phyloP scores from a whole-genome alignment of 1,140 invertebrate species.

The Papilio glaucus region DNA sequence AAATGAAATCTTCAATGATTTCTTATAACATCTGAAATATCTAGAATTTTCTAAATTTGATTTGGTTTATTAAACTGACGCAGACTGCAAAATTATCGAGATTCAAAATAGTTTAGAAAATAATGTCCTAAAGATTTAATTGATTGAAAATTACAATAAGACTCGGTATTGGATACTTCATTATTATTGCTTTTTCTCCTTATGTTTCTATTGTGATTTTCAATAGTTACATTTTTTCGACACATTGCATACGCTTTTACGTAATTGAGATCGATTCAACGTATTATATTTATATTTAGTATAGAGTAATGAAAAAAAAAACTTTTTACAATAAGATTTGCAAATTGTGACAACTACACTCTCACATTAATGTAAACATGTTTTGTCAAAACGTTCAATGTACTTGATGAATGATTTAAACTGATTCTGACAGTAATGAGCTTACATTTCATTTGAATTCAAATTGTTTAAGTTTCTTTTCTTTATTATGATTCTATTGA shows the following conservation, averaged over 20 bases:
- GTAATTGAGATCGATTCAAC: conserved; percentile 75
- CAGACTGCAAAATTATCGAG: conserved; percentile 52
- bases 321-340: conserved; percentile 65
- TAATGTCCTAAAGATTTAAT: conserved; percentile 54
- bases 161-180: background rate
- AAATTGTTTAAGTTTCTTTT: conserved; percentile 67
- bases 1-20: conserved; percentile 19
- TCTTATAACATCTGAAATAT: conserved; percentile 30
- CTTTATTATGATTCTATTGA: conserved; percentile 60
- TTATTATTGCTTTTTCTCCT: background rate
- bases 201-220: conserved; percentile 51
- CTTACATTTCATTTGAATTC: conserved; percentile 63
- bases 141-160: conserved; percentile 48
- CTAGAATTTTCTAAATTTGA: conserved; percentile 40
- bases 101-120: conserved; percentile 55
- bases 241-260: conserved; percentile 75
- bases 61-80: conserved; percentile 55
- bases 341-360: conserved; percentile 77
- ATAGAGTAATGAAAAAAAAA: conserved; percentile 76
- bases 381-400: conserved; percentile 45
- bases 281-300: conserved; percentile 82
- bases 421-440: conserved; percentile 57
- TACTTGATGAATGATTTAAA: conserved; percentile 55
- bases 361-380: conserved; percentile 62
- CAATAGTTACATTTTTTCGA: conserved; percentile 57